Percentiles rank a stretch among this genome's conserved stretches.
Evolutionary conservation across 2,797 vertebrate genomes (phyloP).

Genomic region (Acipenser transmontanus): DNA sequence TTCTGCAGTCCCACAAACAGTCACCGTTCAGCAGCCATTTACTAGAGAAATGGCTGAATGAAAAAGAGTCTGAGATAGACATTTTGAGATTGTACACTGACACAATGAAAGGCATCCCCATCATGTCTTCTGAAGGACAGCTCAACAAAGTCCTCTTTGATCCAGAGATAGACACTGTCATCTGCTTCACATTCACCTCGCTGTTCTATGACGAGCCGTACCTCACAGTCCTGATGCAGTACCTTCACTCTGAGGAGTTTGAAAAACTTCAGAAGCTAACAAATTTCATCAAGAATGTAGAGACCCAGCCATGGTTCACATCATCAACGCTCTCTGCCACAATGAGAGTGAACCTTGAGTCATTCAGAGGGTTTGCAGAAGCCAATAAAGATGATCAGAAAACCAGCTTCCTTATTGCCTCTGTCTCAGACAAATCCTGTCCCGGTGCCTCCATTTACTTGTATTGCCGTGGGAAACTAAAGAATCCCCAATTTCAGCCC

Average conservation of each 20-base stretch:
- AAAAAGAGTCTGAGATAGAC: too few relatives aligned
- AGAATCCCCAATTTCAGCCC: background rate
- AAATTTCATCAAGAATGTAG: background rate
- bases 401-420: background rate
- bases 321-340: background rate
- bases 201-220: conserved; percentile 17
- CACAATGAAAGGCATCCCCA: background rate
- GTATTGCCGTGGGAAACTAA: background rate
- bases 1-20: too few relatives aligned
- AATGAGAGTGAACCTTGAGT: background rate
- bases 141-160: background rate
- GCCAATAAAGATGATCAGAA: background rate
- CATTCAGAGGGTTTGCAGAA: background rate
- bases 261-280: background rate
- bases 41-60: too few relatives aligned
- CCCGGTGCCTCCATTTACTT: background rate
- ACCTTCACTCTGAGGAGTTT: background rate
- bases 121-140: background rate
- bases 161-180: conserved; percentile 9
- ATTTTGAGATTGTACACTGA: too few relatives aligned
- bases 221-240: background rate
- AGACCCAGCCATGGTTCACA: background rate
- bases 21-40: too few relatives aligned
- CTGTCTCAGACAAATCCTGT: background rate
- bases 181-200: conserved; percentile 26